phyloP scores from a whole-genome alignment of 2,113 vertebrate species.

The Fregetta grallaria region DNA sequence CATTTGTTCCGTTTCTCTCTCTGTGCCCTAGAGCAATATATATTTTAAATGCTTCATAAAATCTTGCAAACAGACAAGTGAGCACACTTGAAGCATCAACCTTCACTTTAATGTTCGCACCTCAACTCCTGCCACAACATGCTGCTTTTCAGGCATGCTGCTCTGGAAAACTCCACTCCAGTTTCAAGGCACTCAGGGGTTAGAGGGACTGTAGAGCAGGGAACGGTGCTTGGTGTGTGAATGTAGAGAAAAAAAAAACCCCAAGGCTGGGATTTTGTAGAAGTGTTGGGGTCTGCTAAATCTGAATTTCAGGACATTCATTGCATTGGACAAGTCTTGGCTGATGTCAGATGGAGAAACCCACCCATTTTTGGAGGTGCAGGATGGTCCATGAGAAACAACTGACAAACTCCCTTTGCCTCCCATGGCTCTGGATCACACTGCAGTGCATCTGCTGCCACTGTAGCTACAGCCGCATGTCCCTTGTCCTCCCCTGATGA shows the following conservation, averaged over 20 bases:
- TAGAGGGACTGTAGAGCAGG: neutral
- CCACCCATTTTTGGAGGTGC: neutral
- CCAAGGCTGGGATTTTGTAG: neutral
- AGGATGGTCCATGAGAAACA: neutral
- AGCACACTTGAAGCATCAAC: neutral
- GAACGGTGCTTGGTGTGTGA: neutral
- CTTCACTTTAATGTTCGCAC: neutral
- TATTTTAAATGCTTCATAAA: conserved; percentile 21
- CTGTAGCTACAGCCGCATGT: neutral
- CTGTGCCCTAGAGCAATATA: neutral
- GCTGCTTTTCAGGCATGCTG: neutral
- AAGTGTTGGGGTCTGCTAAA: neutral
- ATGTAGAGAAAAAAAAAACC: neutral
- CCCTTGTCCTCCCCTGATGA: neutral
- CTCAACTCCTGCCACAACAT: neutral
- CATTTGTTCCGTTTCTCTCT: neutral
- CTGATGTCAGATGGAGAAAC: neutral
- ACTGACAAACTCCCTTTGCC: neutral
- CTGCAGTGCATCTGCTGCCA: neutral
- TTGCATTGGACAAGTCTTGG: neutral
- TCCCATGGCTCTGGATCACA: neutral
- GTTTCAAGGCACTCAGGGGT: neutral
- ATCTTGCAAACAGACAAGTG: neutral
- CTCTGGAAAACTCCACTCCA: neutral
- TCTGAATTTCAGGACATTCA: neutral